Percentiles rank a stretch among this genome's conserved stretches.
phyloP scores from a whole-genome alignment of 2,113 vertebrate species.

The Spilogale gracilis region DNA sequence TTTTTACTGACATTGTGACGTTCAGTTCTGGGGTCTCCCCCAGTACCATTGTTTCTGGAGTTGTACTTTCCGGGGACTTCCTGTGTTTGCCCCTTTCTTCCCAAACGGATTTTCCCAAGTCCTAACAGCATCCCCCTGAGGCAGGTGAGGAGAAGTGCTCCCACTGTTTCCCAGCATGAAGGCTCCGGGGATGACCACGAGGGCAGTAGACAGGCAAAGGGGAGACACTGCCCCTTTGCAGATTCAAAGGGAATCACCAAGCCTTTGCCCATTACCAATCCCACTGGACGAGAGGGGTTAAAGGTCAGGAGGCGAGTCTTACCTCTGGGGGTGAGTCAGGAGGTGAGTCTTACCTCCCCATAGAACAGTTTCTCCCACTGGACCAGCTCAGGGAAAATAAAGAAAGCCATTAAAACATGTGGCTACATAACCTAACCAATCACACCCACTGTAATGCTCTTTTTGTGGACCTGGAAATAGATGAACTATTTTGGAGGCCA shows the following conservation, averaged over 20 bases:
- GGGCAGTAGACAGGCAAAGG: fast-evolving
- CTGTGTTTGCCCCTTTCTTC: neutral
- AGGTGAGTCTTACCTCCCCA: neutral
- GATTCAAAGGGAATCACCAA: neutral
- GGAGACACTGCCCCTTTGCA: neutral
- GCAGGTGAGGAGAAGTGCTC: neutral
- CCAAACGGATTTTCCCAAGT: conserved; percentile 41
- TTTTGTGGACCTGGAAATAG: neutral
- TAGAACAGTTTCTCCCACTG: neutral
- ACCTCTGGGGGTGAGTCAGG: neutral
- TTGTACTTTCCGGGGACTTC: neutral
- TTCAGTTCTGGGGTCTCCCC: neutral
- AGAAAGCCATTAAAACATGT: neutral
- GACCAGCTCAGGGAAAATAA: neutral
- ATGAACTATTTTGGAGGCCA: neutral
- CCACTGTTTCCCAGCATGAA: neutral
- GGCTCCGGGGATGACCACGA: fast-evolving
- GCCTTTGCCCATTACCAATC: neutral
- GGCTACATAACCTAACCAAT: neutral
- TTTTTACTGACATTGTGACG: conserved; percentile 38
- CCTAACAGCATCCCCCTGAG: neutral
- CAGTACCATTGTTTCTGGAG: neutral
- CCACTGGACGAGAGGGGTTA: neutral
- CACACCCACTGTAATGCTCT: neutral
- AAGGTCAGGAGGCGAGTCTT: neutral